phyloP scores from a whole-genome alignment of 2,888 invertebrate species.

The Zonitis immaculata region DNA sequence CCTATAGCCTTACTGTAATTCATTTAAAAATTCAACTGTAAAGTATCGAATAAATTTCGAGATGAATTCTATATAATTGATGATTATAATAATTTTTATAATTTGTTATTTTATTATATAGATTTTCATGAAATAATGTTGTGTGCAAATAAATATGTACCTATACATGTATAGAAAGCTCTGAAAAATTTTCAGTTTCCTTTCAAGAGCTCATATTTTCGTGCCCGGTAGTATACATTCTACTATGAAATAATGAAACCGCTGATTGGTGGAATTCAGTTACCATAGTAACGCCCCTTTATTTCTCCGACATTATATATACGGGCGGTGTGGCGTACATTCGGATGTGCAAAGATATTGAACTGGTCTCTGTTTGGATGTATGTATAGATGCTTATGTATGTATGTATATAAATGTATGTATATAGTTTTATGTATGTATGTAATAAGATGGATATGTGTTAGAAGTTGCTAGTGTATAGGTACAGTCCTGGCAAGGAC shows the following conservation, averaged over 20 bases:
- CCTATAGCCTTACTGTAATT: no score
- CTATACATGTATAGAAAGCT: neutral
- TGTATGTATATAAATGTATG: neutral
- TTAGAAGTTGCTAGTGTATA: slow-evolving; percentile 8
- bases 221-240: slow-evolving; percentile 31
- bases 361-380: neutral
- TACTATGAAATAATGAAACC: slow-evolving; percentile 45
- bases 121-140: no score
- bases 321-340: slow-evolving; percentile 28
- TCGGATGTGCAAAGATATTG: slow-evolving; percentile 11
- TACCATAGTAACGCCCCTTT: slow-evolving; percentile 48
- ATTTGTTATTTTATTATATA: no score
- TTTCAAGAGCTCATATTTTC: slow-evolving; percentile 32
- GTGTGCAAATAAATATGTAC: neutral
- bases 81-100: no score
- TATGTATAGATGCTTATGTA: neutral
- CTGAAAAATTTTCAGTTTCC: neutral
- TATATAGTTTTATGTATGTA: neutral
- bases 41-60: no score
- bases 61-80: no score
- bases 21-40: no score
- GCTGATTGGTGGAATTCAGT: slow-evolving; percentile 48
- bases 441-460: no score
- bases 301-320: slow-evolving; percentile 37
- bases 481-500: slow-evolving; percentile 5